phyloP scores from a whole-genome alignment of 2,888 invertebrate genomes.

The Spatulosminthurus flaviceps region DNA sequence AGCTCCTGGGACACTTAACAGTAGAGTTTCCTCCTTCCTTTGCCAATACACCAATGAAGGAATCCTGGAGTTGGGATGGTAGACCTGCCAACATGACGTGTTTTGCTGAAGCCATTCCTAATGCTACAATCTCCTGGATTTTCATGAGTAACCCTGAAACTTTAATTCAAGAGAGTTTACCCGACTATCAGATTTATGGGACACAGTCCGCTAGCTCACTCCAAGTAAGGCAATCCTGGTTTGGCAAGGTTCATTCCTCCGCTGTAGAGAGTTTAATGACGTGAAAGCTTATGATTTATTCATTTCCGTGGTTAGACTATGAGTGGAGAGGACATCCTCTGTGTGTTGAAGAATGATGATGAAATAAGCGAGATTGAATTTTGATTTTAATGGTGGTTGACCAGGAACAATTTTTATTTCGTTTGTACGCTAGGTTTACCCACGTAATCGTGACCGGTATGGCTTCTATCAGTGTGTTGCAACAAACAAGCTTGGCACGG shows the following conservation, averaged over 20 bases:
- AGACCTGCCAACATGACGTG: constrained; percentile 85
- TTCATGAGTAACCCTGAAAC: constrained; percentile 67
- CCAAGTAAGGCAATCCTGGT: too few species aligned
- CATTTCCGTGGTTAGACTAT: neutral
- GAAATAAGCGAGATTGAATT: constrained; percentile 4
- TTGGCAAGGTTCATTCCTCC: neutral
- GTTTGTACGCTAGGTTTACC: constrained; percentile 69
- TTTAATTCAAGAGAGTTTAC: constrained; percentile 66
- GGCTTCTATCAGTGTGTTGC: constrained; percentile 84
- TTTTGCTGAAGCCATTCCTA: constrained; percentile 85
- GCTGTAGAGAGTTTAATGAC: too few species aligned
- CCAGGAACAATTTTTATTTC: neutral
- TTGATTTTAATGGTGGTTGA: neutral
- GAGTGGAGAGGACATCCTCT: neutral
- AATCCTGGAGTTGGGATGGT: constrained; percentile 85
- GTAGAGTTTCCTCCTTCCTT: constrained; percentile 86
- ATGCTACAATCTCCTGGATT: constrained; percentile 90
- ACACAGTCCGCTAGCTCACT: constrained; percentile 79
- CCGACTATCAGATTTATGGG: constrained; percentile 73
- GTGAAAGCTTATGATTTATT: neutral
- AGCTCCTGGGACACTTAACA: constrained; percentile 80
- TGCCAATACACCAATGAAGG: constrained; percentile 73
- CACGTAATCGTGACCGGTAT: constrained; percentile 75
- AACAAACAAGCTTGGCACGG: constrained; percentile 77
- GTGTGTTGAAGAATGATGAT: neutral